phyloP scores from a whole-genome alignment of 2,797 vertebrate genomes.

The Helicolenus hilgendorfi region DNA sequence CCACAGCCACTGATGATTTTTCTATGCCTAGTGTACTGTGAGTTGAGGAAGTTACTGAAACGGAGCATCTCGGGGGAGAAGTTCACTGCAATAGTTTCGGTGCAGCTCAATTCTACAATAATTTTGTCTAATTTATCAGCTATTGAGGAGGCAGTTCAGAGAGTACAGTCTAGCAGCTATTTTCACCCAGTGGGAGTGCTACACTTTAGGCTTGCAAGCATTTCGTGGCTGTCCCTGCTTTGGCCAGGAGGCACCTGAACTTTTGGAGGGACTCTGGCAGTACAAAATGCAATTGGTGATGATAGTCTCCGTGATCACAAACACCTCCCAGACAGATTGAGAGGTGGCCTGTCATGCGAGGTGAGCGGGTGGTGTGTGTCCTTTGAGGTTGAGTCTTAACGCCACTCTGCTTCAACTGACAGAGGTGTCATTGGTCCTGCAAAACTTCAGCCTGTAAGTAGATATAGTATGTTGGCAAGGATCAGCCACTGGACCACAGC shows the following conservation, averaged over 20 bases:
- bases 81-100: background rate
- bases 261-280: background rate
- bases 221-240: background rate
- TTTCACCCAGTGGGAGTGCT: background rate
- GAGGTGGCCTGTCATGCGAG: background rate
- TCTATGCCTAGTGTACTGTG: background rate
- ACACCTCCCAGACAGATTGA: slow-evolving; percentile 4
- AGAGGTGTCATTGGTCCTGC: background rate
- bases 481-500: background rate
- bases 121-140: background rate
- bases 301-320: background rate
- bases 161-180: background rate
- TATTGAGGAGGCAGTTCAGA: background rate
- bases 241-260: background rate
- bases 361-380: background rate
- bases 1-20: background rate
- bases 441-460: background rate
- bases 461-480: background rate
- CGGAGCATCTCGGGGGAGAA: background rate
- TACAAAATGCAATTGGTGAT: background rate
- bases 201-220: background rate
- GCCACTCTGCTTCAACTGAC: background rate
- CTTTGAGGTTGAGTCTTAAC: background rate
- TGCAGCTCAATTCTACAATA: background rate
- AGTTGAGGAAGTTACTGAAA: background rate